Evolutionary conservation across 2,797 vertebrate genomes (phyloP), one percentile per base, ranked within the genome.

Genomic region (Lepilemur ruficaudatus): DNA sequence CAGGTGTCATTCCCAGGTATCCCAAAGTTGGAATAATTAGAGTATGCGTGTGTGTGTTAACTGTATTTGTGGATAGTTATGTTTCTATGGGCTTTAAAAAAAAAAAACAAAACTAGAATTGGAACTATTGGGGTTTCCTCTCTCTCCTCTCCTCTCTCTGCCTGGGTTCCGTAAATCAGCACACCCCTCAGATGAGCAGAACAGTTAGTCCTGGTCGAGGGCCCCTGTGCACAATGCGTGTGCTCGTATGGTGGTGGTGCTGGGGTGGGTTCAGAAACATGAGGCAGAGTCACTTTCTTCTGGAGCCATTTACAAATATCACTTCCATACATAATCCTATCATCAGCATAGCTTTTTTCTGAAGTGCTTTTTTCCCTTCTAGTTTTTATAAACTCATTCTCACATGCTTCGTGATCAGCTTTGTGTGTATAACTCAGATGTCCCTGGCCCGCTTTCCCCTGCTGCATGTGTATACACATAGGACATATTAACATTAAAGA

Each of bases 141-240:
- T 75, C 59, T 63, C 15, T 59, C 7, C 15, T 38, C 25, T 46
- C n/a, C 8, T 80, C 46, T 0, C 10, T 84, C 55, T 30, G 86
- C 30, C 11, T 8, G 5, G 41, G 10, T 35, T 57, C 55, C 11
- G 20, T 38, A 32, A 78, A 65, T 35, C 75, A 80, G 55, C 32
- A 50, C n/a, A 35, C 3, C 13, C 20, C 5, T 63, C 18, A 9
- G 61, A 18, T 9, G 32, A 46, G 5, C 22, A 46, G 86, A 46
- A 2, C 17, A 18, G 12, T 23, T 22, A 4, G 6, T 15, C 5
- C 0, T 3, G 11, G 7, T 59, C 13, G 55, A 48, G 30, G 35
- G 41, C 23, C 32, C 2, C 7, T 15, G 1, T 8, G 1, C 1
- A 0, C 7, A 3, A 4, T 5, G 13, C 1, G 1, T 1, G 0